A percentile compares a stretch with the other conserved stretches of the same genome.
Conservation (phyloP, 2,113 vertebrate genomes). For the Trematomus loennbergii region DNA sequence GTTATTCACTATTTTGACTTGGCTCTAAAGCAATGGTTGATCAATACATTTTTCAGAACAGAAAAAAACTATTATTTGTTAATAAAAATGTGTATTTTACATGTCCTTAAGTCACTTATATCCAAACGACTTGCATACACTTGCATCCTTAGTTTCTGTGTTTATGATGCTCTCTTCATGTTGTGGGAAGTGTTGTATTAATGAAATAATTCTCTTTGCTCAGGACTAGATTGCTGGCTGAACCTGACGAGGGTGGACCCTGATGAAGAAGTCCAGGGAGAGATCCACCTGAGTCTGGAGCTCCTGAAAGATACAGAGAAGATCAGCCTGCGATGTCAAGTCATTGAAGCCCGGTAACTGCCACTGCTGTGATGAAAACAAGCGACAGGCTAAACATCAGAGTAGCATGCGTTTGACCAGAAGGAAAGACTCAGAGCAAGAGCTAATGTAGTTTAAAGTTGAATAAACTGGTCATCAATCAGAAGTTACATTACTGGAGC, state of each 20-base stretch:
- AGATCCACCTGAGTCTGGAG: slow-evolving; percentile 87
- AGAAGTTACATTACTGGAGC: slow-evolving; percentile 10
- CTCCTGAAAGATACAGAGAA: slow-evolving; percentile 76
- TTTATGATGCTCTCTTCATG: neutral
- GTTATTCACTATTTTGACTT: no score
- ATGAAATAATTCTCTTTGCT: neutral
- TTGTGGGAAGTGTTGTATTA: neutral
- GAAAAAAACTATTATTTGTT: no score
- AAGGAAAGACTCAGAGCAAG: neutral
- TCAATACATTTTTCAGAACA: no score
- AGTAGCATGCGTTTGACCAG: neutral
- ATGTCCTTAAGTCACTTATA: no score
- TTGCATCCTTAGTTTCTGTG: neutral
- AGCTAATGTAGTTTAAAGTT: neutral
- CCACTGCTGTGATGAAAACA: neutral
- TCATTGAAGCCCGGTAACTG: slow-evolving; percentile 89
- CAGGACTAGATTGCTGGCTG: slow-evolving; percentile 91
- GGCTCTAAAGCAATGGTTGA: no score
- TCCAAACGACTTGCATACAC: no score
- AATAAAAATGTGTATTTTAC: no score
- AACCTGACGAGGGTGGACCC: slow-evolving; percentile 88
- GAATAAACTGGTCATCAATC: neutral
- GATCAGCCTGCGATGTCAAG: slow-evolving; percentile 84
- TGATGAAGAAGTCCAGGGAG: slow-evolving; percentile 91
- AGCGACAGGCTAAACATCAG: neutral